These are phyloP conservation scores for Enteromius paludinosus DNA, from an alignment of 2,797 vertebrate species.

Conservation along the genomic window DNA sequence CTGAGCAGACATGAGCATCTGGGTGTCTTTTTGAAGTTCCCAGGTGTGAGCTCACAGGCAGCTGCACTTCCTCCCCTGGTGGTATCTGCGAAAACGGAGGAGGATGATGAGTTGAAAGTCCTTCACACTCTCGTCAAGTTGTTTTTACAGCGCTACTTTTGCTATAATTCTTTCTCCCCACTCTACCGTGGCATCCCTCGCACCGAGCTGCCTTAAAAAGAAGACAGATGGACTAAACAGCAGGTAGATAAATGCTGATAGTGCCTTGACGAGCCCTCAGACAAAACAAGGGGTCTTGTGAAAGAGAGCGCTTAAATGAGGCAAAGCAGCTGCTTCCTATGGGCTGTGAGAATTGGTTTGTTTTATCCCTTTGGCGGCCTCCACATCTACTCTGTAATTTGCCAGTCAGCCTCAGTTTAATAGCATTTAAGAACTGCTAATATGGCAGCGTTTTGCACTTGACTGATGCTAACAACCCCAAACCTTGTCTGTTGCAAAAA, in stretches of 20 bases:
- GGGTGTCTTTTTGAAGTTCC: constrained; percentile 75
- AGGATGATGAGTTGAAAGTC: constrained; percentile 73
- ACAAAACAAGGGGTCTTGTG: constrained; percentile 69
- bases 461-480: constrained; percentile 64
- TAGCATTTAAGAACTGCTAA: constrained; percentile 71
- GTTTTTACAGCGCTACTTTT: constrained; percentile 11
- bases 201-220: constrained; percentile 34
- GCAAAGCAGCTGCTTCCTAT: constrained; percentile 59
- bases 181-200: constrained; percentile 29
- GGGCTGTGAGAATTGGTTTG: constrained; percentile 51
- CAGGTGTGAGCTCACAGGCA: constrained; percentile 72
- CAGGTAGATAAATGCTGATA: constrained; percentile 69
- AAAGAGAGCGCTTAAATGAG: constrained; percentile 54
- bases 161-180: constrained; percentile 3
- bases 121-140: constrained; percentile 63
- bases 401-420: constrained; percentile 69
- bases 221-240: constrained; percentile 71
- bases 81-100: constrained; percentile 62
- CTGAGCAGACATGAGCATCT: constrained; percentile 69
- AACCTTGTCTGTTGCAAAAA: constrained; percentile 48
- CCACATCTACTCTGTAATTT: constrained; percentile 72
- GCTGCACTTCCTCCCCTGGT: constrained; percentile 68
- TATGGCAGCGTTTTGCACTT: constrained; percentile 69
- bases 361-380: constrained; percentile 52
- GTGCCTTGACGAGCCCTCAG: constrained; percentile 59